Evolutionary conservation across 37 sponge, comb jelly and placozoan species (phyloP).

Genomic region (Lycopodina hypogea): DNA sequence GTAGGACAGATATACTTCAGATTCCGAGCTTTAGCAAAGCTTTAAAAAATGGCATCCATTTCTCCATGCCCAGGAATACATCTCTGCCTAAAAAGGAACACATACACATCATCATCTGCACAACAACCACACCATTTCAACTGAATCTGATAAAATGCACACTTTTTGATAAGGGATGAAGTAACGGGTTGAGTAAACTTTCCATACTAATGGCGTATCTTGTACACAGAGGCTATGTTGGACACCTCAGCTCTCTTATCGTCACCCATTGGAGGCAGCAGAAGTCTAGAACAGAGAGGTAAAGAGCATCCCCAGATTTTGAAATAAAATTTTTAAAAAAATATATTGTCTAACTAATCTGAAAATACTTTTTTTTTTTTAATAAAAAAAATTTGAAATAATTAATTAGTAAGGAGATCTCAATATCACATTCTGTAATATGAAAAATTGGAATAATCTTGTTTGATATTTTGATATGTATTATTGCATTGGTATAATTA

Average conservation of each 20-base stretch:
- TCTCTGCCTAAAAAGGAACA: slow-evolving; percentile 45
- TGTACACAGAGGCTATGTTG: slow-evolving; percentile 75
- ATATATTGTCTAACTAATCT: too few species aligned
- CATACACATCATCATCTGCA: not conserved
- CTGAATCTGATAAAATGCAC: not conserved
- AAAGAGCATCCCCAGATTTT: too few species aligned
- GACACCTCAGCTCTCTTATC: slow-evolving; percentile 69
- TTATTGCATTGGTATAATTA: too few species aligned
- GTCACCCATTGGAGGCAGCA: slow-evolving; percentile 72
- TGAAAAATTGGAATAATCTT: too few species aligned
- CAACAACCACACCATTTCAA: not conserved
- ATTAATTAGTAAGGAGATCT: too few species aligned
- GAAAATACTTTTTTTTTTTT: too few species aligned
- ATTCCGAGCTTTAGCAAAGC: slow-evolving; percentile 40
- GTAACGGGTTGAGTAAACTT: slow-evolving; percentile 59
- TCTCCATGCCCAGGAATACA: slow-evolving; percentile 75
- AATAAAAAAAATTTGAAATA: too few species aligned
- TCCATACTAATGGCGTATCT: slow-evolving; percentile 70
- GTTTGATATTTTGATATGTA: too few species aligned
- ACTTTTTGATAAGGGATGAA: slow-evolving; percentile 76
- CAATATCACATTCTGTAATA: too few species aligned
- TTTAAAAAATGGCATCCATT: slow-evolving; percentile 64
- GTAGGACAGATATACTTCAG: not conserved
- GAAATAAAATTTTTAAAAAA: too few species aligned
- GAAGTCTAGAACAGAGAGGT: slow-evolving; percentile 37